phyloP scores from a whole-genome alignment of 2,113 vertebrate genomes.

The Lamprologus tigripictilis region DNA sequence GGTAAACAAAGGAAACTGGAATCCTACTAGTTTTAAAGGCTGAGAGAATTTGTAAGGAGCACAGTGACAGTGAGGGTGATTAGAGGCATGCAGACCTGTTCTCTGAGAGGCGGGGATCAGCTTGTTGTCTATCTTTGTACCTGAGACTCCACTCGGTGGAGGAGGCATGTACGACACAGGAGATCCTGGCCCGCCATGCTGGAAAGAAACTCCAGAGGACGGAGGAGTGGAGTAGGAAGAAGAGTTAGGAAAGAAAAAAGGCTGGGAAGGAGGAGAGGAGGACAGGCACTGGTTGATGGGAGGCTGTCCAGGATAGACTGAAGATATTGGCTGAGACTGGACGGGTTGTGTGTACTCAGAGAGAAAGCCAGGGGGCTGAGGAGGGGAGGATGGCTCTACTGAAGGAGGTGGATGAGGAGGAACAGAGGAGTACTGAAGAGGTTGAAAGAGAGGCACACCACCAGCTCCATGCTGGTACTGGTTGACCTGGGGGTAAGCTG shows the following conservation, averaged over 20 bases:
- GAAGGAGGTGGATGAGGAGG: conserved; percentile 47
- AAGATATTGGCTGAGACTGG: conserved; percentile 60
- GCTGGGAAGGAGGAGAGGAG: conserved; percentile 54
- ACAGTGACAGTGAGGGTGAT: not conserved
- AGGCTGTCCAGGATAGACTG: conserved; percentile 50
- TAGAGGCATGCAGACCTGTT: conserved; percentile 83
- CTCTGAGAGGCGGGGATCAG: conserved; percentile 81
- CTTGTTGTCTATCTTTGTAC: conserved; percentile 81
- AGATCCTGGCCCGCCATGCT: conserved; percentile 89
- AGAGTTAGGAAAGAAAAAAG: conserved; percentile 53
- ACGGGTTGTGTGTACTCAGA: conserved; percentile 70
- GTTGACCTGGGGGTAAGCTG: conserved; percentile 82
- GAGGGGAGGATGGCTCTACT: conserved; percentile 66
- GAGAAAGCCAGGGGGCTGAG: conserved; percentile 63
- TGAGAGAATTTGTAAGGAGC: not conserved
- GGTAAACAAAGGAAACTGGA: not conserved
- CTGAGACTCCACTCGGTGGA: conserved; percentile 81
- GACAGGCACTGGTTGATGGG: conserved; percentile 54
- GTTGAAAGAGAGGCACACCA: conserved; percentile 79
- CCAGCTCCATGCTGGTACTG: conserved; percentile 82
- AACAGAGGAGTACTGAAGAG: conserved; percentile 73
- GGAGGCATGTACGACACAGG: conserved; percentile 80
- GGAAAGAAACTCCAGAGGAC: conserved; percentile 78
- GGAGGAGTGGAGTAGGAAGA: conserved; percentile 35
- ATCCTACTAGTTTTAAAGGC: not conserved